Evolutionary conservation across 2,888 invertebrate species (phyloP).

Genomic region (Agriotes lineatus): DNA sequence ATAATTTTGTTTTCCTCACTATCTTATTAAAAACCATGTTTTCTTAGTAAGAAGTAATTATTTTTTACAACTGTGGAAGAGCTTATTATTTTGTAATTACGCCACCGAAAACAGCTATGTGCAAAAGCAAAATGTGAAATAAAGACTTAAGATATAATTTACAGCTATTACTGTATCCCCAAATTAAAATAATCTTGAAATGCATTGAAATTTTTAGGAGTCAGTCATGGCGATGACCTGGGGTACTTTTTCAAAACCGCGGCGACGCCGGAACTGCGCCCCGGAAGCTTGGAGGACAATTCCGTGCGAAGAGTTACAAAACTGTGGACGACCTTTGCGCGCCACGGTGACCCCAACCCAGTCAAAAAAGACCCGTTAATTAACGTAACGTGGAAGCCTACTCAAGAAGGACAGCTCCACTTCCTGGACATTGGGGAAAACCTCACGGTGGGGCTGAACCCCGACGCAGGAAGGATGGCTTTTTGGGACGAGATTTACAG

Average conservation of each 20-base stretch:
- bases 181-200: too few relatives aligned
- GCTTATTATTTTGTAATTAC: too few relatives aligned
- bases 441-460: constrained; percentile 50
- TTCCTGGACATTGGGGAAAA: constrained; percentile 56
- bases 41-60: too few relatives aligned
- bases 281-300: constrained; percentile 47
- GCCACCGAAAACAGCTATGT: too few relatives aligned
- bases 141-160: too few relatives aligned
- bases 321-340: constrained; percentile 58
- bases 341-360: constrained; percentile 52
- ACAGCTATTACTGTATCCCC: too few relatives aligned
- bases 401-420: constrained; percentile 48
- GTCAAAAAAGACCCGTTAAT: constrained; percentile 32
- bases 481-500: constrained; percentile 47
- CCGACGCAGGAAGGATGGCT: constrained; percentile 53
- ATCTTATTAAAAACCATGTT: too few relatives aligned
- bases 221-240: constrained; percentile 55
- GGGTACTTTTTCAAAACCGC: constrained; percentile 54
- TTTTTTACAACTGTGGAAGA: too few relatives aligned
- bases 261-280: constrained; percentile 41
- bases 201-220: constrained; percentile 53
- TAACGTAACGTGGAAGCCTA: constrained; percentile 53
- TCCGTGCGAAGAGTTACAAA: constrained; percentile 49
- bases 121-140: too few relatives aligned
- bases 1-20: too few relatives aligned